Conservation (phyloP, 1,140 invertebrate genomes). For the Globodera rostochiensis region DNA sequence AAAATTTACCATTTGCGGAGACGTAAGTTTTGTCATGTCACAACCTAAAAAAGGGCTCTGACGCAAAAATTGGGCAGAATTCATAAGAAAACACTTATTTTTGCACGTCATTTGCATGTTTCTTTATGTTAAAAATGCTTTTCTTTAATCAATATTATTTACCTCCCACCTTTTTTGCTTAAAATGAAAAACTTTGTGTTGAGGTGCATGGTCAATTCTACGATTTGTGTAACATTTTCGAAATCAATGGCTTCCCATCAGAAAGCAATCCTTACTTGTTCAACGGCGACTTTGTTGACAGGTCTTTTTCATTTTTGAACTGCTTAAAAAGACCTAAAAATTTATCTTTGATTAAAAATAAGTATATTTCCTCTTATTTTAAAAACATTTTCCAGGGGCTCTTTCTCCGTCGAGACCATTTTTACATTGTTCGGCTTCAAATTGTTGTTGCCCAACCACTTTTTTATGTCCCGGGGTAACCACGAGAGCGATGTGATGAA, state of each 20-base stretch:
- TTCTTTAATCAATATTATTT: too few species aligned
- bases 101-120: too few species aligned
- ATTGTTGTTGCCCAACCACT: conserved; percentile 91
- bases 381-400: conserved; percentile 74
- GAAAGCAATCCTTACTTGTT: conserved; percentile 94
- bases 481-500: conserved; percentile 93
- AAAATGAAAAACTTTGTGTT: background rate
- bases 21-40: conserved; percentile 66
- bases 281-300: conserved; percentile 98
- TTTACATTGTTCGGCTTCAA: conserved; percentile 96
- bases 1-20: conserved; percentile 99
- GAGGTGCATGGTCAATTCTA: conserved; percentile 96
- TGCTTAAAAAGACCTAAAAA: too few species aligned
- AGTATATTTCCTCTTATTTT: conserved; percentile 71
- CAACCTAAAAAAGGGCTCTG: too few species aligned
- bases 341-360: too few species aligned
- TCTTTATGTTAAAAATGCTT: too few species aligned
- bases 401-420: conserved; percentile 98
- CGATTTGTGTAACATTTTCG: conserved; percentile 96
- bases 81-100: background rate
- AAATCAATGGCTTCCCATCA: conserved; percentile 91
- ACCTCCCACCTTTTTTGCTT: too few species aligned
- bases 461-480: conserved; percentile 96
- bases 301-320: background rate
- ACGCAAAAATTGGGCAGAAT: background rate